Conservation (phyloP, 2,888 invertebrate species). For the Drosophila percnosoma region DNA sequence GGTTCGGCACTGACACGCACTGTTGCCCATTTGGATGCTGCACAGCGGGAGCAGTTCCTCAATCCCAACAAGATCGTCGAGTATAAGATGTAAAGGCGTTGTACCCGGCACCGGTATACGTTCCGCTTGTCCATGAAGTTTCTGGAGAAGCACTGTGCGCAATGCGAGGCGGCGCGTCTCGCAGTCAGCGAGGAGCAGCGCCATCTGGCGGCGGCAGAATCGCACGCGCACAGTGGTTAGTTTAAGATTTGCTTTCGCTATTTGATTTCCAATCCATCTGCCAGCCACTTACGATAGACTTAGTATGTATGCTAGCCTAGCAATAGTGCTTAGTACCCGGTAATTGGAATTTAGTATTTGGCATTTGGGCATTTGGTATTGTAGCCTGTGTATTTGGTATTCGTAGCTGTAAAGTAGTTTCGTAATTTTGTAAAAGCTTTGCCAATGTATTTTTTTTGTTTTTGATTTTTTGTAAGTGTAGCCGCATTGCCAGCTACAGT, state of each 20-base stretch:
- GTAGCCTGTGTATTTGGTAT: slow-evolving; percentile 51
- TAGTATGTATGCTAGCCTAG: not conserved
- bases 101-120: slow-evolving; percentile 84
- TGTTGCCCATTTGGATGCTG: slow-evolving; percentile 84
- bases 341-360: slow-evolving; percentile 7
- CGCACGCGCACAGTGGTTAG: slow-evolving; percentile 72
- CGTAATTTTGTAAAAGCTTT: slow-evolving; percentile 78
- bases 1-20: slow-evolving; percentile 83
- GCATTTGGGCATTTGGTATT: slow-evolving; percentile 29
- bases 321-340: slow-evolving; percentile 35
- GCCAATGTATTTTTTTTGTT: slow-evolving; percentile 41
- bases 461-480: slow-evolving; percentile 27
- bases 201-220: slow-evolving; percentile 47
- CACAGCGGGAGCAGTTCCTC: slow-evolving; percentile 85
- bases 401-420: slow-evolving; percentile 72
- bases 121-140: slow-evolving; percentile 84
- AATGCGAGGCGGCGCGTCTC: slow-evolving; percentile 77
- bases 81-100: slow-evolving; percentile 85
- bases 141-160: slow-evolving; percentile 82
- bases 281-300: slow-evolving; percentile 38
- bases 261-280: slow-evolving; percentile 32
- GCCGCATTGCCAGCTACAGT: slow-evolving; percentile 49
- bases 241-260: slow-evolving; percentile 59
- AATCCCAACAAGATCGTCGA: slow-evolving; percentile 85
- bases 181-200: slow-evolving; percentile 68